Evolutionary conservation across 1,140 invertebrate genomes (phyloP), one percentile per base, ranked within the genome.

Genomic region (Trinorchestia longiramus): DNA sequence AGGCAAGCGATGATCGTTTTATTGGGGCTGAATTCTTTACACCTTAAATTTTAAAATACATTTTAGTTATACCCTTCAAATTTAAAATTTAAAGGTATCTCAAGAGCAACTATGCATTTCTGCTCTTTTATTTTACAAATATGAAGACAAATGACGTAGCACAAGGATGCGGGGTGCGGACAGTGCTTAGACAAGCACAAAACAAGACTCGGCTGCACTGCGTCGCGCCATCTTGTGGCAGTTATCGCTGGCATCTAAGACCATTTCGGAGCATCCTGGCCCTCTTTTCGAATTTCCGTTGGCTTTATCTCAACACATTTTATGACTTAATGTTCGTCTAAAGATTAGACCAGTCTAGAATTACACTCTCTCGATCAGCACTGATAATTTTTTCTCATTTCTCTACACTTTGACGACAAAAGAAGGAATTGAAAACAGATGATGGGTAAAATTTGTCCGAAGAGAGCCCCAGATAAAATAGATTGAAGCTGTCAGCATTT

Each of bases 351-450:
- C 92, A 44, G 43, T 94, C 36, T 42, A 47, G 92, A 94, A 94
- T 94, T 94, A 94, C 92, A 47, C 92, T 47, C 43, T 19, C 92
- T 94, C 92, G 92, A 47, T 94, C 92, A 94, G 43, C 3, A 6
- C 92, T 94, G 92, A 94, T 94, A 94, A 94, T 94, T 94, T 94
- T 90, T n/a, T 94, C 92, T 94, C 92, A 94, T 94, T 44, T 94
- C 44, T 94, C 92, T 40, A n/a, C 43, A 41, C 8, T 4, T 11
- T 17, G 88, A 41, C 43, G 41, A 41, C 28, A 36, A 90, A 43
- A 41, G 6, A 90, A 90, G 8, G 28, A 90, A 90, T 90, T 90
- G 0, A 90, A 42, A 42, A 41, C 42, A 28, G 43, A 90, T 90
- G 42, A 42, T 90, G 88, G 62, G 15, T 1, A 36, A 77, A 77